Percentiles rank a stretch among this genome's conserved stretches.
Conservation (phyloP, 2,113 vertebrate species). For the Thinocorus orbignyianus region DNA sequence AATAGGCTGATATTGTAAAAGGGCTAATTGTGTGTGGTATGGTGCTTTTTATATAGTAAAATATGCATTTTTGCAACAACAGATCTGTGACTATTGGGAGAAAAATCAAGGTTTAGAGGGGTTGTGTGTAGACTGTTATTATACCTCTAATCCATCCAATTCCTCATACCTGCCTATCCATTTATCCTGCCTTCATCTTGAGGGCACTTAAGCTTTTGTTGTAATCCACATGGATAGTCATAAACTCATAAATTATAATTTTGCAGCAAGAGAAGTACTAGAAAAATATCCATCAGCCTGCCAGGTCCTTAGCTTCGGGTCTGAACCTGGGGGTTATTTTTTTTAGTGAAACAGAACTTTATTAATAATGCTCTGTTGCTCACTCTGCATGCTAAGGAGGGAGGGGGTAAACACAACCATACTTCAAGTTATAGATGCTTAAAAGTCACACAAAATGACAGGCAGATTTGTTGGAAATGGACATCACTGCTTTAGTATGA, state of each 20-base stretch:
- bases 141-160: neutral
- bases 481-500: neutral
- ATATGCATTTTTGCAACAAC: neutral
- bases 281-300: neutral
- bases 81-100: neutral
- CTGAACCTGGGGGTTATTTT: neutral
- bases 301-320: neutral
- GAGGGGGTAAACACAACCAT: neutral
- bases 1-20: neutral
- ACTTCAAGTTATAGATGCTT: neutral
- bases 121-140: neutral
- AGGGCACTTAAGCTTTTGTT: neutral
- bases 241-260: neutral
- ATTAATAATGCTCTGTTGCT: neutral
- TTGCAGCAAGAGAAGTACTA: neutral
- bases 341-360: neutral
- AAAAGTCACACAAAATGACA: neutral
- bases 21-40: too few species aligned
- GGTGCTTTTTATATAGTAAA: neutral
- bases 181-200: neutral
- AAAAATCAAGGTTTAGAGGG: neutral
- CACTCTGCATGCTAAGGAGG: neutral
- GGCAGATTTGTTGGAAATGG: neutral
- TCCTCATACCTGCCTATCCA: neutral
- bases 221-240: neutral